A percentile compares a stretch with the other conserved stretches of the same genome.
Conservation (phyloP, 2,888 invertebrate species). For the Syritta pipiens region DNA sequence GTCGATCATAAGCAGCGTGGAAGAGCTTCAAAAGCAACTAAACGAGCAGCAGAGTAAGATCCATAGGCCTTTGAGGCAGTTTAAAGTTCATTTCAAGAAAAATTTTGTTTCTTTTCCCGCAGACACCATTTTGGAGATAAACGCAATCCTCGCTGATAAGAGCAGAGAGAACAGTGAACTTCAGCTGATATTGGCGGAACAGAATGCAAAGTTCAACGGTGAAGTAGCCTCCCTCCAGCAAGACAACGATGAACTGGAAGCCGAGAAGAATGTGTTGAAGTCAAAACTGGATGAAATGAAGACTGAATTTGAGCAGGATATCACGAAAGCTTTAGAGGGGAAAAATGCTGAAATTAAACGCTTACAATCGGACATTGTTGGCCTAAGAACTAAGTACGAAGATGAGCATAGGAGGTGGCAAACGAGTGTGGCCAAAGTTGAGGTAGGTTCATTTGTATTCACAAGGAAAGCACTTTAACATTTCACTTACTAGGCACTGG, state of each 20-base stretch:
- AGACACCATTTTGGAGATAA: constrained; percentile 81
- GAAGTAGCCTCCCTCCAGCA: constrained; percentile 82
- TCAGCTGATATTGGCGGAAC: constrained; percentile 77
- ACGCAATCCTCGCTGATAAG: constrained; percentile 80
- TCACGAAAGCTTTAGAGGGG: constrained; percentile 74
- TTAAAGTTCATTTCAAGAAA: too few species aligned
- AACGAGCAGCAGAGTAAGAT: constrained; percentile 82
- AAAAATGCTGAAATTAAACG: constrained; percentile 77
- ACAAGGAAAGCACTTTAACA: neutral
- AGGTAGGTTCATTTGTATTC: constrained; percentile 69
- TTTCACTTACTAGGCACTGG: constrained; percentile 75
- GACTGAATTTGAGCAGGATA: constrained; percentile 76
- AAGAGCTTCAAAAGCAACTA: constrained; percentile 84
- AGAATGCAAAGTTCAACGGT: constrained; percentile 80
- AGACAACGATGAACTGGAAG: constrained; percentile 81
- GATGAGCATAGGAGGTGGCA: constrained; percentile 75
- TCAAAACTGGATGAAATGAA: constrained; percentile 76
- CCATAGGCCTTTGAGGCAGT: too few species aligned
- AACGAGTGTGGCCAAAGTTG: constrained; percentile 76
- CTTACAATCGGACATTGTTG: constrained; percentile 76
- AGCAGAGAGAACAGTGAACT: constrained; percentile 81
- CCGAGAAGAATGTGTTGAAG: constrained; percentile 77
- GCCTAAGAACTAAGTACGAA: constrained; percentile 73
- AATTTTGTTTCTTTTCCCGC: constrained; percentile 20
- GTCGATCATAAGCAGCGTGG: constrained; percentile 83